Conservation (phyloP, 1,140 invertebrate species). For the Euborellia annulipes region DNA sequence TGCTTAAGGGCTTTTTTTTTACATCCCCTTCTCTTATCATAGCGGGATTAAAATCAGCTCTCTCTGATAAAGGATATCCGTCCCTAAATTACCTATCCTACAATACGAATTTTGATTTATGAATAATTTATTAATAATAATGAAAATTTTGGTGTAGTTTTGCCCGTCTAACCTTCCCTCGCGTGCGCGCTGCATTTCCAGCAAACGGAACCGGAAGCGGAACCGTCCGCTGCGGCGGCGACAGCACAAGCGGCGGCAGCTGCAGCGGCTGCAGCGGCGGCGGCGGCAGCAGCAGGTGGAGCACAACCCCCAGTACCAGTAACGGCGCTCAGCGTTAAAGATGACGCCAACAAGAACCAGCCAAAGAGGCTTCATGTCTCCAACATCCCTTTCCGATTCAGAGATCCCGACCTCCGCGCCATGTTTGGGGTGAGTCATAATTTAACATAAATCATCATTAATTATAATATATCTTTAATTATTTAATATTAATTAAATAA, state of each 20-base stretch:
- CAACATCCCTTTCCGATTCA: conserved; percentile 97
- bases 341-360: conserved; percentile 37
- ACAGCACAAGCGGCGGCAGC: conserved; percentile 18
- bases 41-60: too few species aligned
- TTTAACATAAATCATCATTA: too few species aligned
- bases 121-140: too few species aligned
- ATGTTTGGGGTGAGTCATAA: conserved; percentile 98
- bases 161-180: too few species aligned
- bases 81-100: too few species aligned
- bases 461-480: too few species aligned
- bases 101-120: too few species aligned
- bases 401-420: conserved; percentile 90
- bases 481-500: too few species aligned
- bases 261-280: conserved; percentile 18
- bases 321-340: conserved; percentile 16
- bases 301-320: conserved; percentile 15
- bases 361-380: conserved; percentile 86
- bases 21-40: too few species aligned
- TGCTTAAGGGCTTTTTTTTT: too few species aligned
- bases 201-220: conserved; percentile 34
- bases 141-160: too few species aligned
- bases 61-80: too few species aligned
- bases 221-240: conserved; percentile 18
- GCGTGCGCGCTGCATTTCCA: conserved; percentile 15
- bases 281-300: conserved; percentile 14